These are phyloP conservation scores for Hirtodrosophila trivittata DNA, from an alignment of 2,888 invertebrate genomes.

Conservation along the genomic window DNA sequence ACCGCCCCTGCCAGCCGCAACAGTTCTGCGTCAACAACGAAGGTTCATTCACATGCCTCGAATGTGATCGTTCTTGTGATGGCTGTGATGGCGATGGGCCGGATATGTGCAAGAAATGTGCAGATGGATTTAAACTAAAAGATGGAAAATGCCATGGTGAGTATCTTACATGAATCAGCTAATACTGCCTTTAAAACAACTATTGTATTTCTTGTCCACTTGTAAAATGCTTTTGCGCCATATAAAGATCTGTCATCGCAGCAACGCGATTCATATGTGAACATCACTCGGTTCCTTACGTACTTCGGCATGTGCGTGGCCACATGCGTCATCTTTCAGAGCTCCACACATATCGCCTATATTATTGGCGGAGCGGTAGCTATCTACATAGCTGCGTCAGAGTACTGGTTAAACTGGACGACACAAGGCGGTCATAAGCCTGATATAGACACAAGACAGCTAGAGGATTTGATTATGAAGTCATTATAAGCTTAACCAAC, in stretches of 20 bases:
- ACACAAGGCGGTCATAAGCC: conserved; percentile 76
- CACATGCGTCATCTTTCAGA: conserved; percentile 93
- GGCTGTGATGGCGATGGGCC: conserved; percentile 95
- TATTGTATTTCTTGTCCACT: conserved; percentile 23
- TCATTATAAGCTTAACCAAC: conserved; percentile 69
- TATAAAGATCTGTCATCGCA: conserved; percentile 84
- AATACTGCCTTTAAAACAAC: conserved; percentile 21
- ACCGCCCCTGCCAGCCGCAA: conserved; percentile 86
- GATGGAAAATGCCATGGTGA: conserved; percentile 91
- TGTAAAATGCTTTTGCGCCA: not conserved
- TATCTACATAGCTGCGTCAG: conserved; percentile 92
- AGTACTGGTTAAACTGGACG: conserved; percentile 87
- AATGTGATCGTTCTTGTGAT: conserved; percentile 93
- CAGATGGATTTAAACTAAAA: conserved; percentile 88
- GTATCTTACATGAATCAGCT: conserved; percentile 9
- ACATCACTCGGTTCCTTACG: conserved; percentile 90
- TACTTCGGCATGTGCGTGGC: conserved; percentile 93
- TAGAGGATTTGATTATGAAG: conserved; percentile 83
- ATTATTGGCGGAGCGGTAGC: conserved; percentile 91
- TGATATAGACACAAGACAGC: conserved; percentile 81
- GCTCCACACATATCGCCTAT: conserved; percentile 90
- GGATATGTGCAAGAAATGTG: conserved; percentile 94
- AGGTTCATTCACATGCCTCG: conserved; percentile 90
- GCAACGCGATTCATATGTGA: conserved; percentile 86
- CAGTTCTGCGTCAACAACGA: conserved; percentile 95